Percentiles rank a stretch among this genome's conserved stretches.
Evolutionary conservation across 2,888 invertebrate species (phyloP).

Genomic region (Nemurella pictetii): DNA sequence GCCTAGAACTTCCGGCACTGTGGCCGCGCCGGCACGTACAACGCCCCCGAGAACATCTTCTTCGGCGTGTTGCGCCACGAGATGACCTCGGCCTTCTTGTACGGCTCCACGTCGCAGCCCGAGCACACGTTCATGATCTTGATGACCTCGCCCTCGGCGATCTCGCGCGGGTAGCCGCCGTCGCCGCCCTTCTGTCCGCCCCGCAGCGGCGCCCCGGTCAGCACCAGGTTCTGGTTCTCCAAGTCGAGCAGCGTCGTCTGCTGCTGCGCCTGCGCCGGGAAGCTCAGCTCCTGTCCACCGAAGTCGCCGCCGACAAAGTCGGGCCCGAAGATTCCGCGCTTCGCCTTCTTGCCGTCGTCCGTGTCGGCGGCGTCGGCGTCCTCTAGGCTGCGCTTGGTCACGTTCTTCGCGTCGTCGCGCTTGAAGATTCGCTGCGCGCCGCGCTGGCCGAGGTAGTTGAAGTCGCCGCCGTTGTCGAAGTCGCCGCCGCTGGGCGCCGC

Average conservation of each 20-base stretch:
- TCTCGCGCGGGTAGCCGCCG: constrained; percentile 64
- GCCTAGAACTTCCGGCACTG: constrained; percentile 65
- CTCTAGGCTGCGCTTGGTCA: constrained; percentile 43
- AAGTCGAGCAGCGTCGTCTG: constrained; percentile 48
- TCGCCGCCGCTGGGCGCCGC: not conserved
- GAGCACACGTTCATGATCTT: constrained; percentile 79
- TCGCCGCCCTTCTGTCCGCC: constrained; percentile 25
- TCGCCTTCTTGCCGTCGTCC: constrained; percentile 21
- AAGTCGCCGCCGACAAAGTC: constrained; percentile 33
- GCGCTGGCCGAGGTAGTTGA: constrained; percentile 12
- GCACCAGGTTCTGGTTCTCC: constrained; percentile 30
- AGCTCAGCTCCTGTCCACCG: constrained; percentile 27
- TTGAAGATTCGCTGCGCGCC: constrained; percentile 42
- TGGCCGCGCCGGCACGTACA: constrained; percentile 67
- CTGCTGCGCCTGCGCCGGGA: constrained; percentile 63
- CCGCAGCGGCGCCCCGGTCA: constrained; percentile 21
- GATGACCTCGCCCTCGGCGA: constrained; percentile 80
- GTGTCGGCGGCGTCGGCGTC: constrained; percentile 50
- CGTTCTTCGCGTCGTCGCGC: constrained; percentile 43
- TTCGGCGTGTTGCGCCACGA: constrained; percentile 76
- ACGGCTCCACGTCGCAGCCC: constrained; percentile 75
- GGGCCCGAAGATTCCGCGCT: constrained; percentile 27
- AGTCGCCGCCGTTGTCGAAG: constrained; percentile 1
- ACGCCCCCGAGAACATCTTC: constrained; percentile 72
- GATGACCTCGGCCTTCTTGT: constrained; percentile 75